These are phyloP conservation scores for Onthophagus sagittarius DNA, from an alignment of 2,888 invertebrate species.

Conservation along the genomic window DNA sequence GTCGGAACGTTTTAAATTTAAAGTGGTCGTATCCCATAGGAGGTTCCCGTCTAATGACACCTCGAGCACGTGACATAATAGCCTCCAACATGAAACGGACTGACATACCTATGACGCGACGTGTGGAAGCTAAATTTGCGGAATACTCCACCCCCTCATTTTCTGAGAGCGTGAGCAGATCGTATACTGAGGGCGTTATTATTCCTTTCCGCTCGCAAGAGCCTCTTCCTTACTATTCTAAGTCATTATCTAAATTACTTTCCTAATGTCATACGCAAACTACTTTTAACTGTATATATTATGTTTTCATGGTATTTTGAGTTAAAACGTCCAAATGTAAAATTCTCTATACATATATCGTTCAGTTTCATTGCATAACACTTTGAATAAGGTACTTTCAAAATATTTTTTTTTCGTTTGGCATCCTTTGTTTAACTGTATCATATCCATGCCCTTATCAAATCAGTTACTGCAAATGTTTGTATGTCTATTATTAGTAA, in stretches of 20 bases:
- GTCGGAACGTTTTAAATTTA: not conserved
- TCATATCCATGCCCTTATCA: no score
- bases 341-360: no score
- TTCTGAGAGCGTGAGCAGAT: not conserved
- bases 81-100: not conserved
- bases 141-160: not conserved
- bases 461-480: no score
- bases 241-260: not conserved
- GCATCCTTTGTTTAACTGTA: no score
- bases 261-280: not conserved
- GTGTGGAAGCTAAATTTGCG: not conserved
- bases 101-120: not conserved
- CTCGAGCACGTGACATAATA: not conserved
- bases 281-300: not conserved
- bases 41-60: not conserved
- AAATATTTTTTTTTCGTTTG: no score
- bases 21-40: not conserved
- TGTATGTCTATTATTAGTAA: no score
- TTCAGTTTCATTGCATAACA: no score
- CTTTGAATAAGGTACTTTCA: no score
- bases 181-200: not conserved
- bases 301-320: no score
- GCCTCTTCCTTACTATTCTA: not conserved
- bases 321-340: no score
- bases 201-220: not conserved